phyloP scores from a whole-genome alignment of 1,140 invertebrate species.

The Cydia fagiglandana region DNA sequence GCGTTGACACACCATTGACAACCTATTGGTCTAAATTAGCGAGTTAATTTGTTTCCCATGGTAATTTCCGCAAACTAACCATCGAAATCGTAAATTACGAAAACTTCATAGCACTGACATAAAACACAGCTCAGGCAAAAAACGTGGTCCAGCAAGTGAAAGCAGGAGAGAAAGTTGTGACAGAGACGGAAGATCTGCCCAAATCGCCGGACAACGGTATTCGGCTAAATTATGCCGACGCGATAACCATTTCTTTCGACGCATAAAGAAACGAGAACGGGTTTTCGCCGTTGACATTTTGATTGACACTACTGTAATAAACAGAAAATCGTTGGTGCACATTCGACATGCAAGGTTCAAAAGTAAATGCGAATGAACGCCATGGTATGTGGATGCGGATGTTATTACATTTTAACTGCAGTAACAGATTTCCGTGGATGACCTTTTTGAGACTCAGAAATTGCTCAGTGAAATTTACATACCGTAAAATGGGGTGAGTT shows the following conservation, averaged over 20 bases:
- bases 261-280: neutral
- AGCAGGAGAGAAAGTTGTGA: slow-evolving; percentile 43
- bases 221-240: slow-evolving; percentile 7
- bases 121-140: neutral
- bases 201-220: slow-evolving; percentile 28
- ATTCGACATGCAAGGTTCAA: neutral
- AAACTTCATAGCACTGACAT: neutral
- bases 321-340: neutral
- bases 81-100: neutral
- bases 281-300: slow-evolving; percentile 19
- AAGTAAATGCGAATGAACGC: slow-evolving; percentile 4
- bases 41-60: too few relatives aligned
- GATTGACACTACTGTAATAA: neutral
- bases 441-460: too few relatives aligned
- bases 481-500: too few relatives aligned
- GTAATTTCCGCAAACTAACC: too few relatives aligned
- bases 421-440: neutral
- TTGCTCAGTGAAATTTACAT: too few relatives aligned
- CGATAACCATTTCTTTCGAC: slow-evolving; percentile 11
- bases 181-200: slow-evolving; percentile 27
- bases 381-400: neutral
- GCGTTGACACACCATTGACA: too few relatives aligned
- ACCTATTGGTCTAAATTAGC: too few relatives aligned
- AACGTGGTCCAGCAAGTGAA: slow-evolving; percentile 37
- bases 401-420: neutral